phyloP scores from a whole-genome alignment of 2,113 vertebrate species.

The Toxotes jaculatrix region DNA sequence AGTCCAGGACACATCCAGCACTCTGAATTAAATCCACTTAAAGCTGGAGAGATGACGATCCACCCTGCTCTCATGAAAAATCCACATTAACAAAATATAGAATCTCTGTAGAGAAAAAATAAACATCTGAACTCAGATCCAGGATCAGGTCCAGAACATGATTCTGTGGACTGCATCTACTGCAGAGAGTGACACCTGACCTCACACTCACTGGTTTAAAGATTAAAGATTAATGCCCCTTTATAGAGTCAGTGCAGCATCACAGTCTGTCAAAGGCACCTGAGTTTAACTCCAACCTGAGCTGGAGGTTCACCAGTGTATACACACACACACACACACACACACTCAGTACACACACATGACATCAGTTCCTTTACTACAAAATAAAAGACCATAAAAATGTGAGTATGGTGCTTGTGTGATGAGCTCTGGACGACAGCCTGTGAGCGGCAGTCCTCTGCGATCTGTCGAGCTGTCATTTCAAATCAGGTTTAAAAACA shows the following conservation, averaged over 20 bases:
- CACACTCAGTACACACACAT: slow-evolving; percentile 16
- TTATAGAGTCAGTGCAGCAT: slow-evolving; percentile 57
- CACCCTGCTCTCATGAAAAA: background rate
- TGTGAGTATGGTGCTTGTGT: background rate
- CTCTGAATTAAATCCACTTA: background rate
- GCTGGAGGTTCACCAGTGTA: slow-evolving; percentile 62
- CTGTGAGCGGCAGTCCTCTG: no score
- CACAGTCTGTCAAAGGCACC: slow-evolving; percentile 67
- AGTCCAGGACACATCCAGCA: no score
- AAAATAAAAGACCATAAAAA: background rate
- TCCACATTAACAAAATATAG: slow-evolving; percentile 47
- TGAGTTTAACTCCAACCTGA: slow-evolving; percentile 59
- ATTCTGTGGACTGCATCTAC: background rate
- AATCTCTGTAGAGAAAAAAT: slow-evolving; percentile 41
- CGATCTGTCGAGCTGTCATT: no score
- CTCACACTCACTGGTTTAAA: background rate
- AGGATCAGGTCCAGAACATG: background rate
- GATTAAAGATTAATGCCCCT: slow-evolving; percentile 18
- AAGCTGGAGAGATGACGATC: slow-evolving; percentile 4
- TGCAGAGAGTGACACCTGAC: background rate
- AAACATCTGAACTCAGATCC: slow-evolving; percentile 35
- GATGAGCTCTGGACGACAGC: no score
- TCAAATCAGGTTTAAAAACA: no score
- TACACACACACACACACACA: slow-evolving; percentile 16
- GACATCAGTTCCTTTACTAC: background rate